Evolutionary conservation across 92 coral and sea anemone species (phyloP).

Genomic region (Parazoanthus darwini): DNA sequence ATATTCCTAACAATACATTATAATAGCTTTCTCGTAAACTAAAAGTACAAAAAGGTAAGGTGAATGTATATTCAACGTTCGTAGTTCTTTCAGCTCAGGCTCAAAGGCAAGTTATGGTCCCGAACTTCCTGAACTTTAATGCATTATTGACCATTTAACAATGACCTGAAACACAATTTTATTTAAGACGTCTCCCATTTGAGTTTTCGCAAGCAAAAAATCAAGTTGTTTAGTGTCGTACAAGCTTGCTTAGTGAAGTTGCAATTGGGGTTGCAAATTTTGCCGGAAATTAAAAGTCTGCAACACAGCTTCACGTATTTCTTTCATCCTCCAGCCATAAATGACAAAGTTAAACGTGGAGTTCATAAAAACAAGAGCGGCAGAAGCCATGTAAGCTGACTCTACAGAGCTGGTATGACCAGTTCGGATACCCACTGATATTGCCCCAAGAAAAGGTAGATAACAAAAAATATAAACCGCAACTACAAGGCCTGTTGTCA

Average conservation of each 20-base stretch:
- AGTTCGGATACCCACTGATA: constrained; percentile 27
- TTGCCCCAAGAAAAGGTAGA: constrained; percentile 26
- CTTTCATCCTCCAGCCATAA: constrained; percentile 68
- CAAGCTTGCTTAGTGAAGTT: not conserved
- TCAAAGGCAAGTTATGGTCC: no score
- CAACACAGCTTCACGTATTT: constrained; percentile 49
- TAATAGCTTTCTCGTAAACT: no score
- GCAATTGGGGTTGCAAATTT: not conserved
- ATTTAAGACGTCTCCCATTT: no score
- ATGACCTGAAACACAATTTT: no score
- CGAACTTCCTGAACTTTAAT: no score
- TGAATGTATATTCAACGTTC: no score
- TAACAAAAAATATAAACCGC: constrained; percentile 48
- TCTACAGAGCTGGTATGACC: constrained; percentile 40
- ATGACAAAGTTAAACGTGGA: constrained; percentile 60
- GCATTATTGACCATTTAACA: no score
- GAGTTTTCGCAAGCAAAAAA: no score
- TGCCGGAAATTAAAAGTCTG: not conserved
- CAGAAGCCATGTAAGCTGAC: constrained; percentile 38
- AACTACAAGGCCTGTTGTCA: constrained; percentile 46
- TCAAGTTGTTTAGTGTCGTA: not conserved
- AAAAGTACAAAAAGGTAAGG: no score
- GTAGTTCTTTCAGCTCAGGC: no score
- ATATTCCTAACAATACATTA: no score
- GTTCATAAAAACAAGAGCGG: constrained; percentile 40